Conservation (phyloP, 2,113 vertebrate genomes). For the Pelecanus crispus region DNA sequence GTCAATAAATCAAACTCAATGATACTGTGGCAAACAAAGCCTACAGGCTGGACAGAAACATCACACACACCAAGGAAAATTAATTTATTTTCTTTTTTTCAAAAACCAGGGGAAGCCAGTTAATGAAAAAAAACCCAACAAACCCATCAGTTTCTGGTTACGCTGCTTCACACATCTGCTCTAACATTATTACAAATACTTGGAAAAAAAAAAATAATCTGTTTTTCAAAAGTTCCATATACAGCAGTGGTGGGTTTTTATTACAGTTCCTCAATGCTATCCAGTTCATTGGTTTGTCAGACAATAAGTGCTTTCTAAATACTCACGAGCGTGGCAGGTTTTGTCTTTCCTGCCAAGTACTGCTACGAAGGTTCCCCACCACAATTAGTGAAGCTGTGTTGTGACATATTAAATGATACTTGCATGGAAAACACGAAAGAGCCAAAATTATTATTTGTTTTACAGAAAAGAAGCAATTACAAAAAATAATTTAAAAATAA, state of each 20-base stretch:
- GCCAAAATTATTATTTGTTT: background rate
- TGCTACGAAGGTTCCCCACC: background rate
- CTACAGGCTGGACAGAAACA: background rate
- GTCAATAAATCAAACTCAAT: background rate
- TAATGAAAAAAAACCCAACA: background rate
- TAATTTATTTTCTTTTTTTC: background rate
- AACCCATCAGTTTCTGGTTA: background rate
- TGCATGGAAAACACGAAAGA: background rate
- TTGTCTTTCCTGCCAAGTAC: background rate
- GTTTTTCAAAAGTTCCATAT: background rate
- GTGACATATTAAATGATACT: background rate
- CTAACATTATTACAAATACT: background rate
- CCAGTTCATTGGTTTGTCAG: background rate
- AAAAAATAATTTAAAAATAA: background rate
- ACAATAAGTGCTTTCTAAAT: background rate
- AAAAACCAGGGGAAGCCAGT: background rate
- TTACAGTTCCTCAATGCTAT: background rate
- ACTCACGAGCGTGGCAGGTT: background rate
- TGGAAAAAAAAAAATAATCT: background rate
- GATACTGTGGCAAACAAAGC: background rate
- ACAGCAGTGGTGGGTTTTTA: background rate
- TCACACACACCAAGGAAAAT: background rate
- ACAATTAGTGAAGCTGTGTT: background rate
- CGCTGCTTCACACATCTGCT: background rate
- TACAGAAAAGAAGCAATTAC: background rate